Conservation (phyloP, 2,888 invertebrate genomes). For the Pelosia muscerda region DNA sequence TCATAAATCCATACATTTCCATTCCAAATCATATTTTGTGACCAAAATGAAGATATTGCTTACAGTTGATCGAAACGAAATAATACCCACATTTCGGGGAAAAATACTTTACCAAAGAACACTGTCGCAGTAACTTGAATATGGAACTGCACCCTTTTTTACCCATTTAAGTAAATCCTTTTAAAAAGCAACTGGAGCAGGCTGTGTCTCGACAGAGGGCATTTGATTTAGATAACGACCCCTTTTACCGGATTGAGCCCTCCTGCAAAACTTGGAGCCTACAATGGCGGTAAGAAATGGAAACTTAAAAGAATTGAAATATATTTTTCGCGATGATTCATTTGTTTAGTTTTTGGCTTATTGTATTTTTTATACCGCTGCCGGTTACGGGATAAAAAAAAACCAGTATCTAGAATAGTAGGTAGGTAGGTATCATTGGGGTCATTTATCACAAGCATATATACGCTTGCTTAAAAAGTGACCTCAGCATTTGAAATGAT, state of each 20-base stretch:
- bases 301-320: conserved; percentile 27
- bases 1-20: no score
- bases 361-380: no score
- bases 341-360: not conserved
- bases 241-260: conserved; percentile 45
- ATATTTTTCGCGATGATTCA: not conserved
- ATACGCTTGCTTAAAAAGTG: no score
- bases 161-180: conserved; percentile 60
- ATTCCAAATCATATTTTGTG: not conserved
- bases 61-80: not conserved
- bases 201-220: conserved; percentile 56
- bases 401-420: no score
- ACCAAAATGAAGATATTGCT: not conserved
- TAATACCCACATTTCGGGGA: not conserved
- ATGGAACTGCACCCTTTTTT: conserved; percentile 47
- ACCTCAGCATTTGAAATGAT: no score
- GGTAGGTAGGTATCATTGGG: no score
- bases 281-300: conserved; percentile 23
- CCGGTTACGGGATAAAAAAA: no score
- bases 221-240: conserved; percentile 65
- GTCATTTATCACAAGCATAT: no score
- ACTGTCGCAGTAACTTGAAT: conserved; percentile 11
- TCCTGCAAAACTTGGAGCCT: conserved; percentile 10
- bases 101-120: not conserved
- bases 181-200: conserved; percentile 56